Evolutionary conservation across 2,797 vertebrate genomes (phyloP).

Genomic region (Sebastes kiyomatsui): DNA sequence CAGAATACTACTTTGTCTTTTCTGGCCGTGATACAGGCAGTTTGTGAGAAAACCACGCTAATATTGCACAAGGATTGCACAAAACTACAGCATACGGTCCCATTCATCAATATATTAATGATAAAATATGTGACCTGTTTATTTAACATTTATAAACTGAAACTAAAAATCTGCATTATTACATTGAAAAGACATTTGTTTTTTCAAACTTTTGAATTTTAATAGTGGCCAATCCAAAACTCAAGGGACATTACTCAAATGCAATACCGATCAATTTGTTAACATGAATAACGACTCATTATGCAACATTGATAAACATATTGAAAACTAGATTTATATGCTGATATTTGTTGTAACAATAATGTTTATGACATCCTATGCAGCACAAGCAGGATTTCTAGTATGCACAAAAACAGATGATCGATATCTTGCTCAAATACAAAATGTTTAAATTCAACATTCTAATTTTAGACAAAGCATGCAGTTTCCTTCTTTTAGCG

Average conservation of each 20-base stretch:
- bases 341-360: not conserved
- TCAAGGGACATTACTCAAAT: not conserved
- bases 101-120: not conserved
- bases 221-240: not conserved
- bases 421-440: not conserved
- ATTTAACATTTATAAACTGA: not conserved
- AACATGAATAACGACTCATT: not conserved
- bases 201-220: not conserved
- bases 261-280: no score
- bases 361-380: not conserved
- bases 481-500: not conserved
- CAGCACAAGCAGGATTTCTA: not conserved
- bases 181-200: not conserved
- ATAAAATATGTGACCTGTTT: not conserved
- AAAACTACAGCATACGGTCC: not conserved
- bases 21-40: not conserved
- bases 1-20: not conserved
- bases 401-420: not conserved
- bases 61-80: not conserved
- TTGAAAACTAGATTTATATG: not conserved
- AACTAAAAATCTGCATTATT: not conserved
- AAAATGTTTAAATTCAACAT: not conserved
- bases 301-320: not conserved
- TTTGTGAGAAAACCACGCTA: not conserved
- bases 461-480: not conserved